phyloP scores from a whole-genome alignment of 2,113 vertebrate species.

The Nycticebus coucang region DNA sequence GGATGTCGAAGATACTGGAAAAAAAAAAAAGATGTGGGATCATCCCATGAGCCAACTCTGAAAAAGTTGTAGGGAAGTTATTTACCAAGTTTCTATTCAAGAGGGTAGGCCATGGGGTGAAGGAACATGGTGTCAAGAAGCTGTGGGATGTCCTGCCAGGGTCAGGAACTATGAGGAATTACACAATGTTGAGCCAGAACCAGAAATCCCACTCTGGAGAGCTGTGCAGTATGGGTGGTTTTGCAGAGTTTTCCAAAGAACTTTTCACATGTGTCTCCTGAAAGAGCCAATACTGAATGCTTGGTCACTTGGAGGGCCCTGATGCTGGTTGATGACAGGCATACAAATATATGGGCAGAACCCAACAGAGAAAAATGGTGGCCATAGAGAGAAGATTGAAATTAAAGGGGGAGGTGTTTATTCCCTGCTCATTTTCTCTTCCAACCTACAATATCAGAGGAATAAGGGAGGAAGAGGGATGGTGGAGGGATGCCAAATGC shows the following conservation, averaged over 20 bases:
- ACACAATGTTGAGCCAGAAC: neutral
- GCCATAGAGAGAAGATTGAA: neutral
- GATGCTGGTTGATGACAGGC: neutral
- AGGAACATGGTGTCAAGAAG: neutral
- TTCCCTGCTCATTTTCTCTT: neutral
- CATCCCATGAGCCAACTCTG: neutral
- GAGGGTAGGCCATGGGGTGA: neutral
- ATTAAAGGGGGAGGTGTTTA: neutral
- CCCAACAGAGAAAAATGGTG: neutral
- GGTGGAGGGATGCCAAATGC: neutral
- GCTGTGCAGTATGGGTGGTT: no score
- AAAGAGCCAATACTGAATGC: neutral
- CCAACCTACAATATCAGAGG: neutral
- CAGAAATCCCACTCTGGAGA: neutral
- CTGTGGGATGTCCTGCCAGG: neutral
- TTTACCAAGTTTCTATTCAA: neutral
- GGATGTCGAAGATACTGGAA: no score
- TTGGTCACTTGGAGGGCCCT: neutral
- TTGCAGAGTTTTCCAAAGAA: neutral
- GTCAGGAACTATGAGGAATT: neutral
- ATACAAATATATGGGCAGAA: neutral
- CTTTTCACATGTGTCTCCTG: neutral
- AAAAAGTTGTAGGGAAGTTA: neutral
- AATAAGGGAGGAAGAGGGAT: neutral
- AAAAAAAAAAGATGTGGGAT: neutral